phyloP scores from a whole-genome alignment of 1,140 invertebrate genomes.

The Drosophila nigrodunni region DNA sequence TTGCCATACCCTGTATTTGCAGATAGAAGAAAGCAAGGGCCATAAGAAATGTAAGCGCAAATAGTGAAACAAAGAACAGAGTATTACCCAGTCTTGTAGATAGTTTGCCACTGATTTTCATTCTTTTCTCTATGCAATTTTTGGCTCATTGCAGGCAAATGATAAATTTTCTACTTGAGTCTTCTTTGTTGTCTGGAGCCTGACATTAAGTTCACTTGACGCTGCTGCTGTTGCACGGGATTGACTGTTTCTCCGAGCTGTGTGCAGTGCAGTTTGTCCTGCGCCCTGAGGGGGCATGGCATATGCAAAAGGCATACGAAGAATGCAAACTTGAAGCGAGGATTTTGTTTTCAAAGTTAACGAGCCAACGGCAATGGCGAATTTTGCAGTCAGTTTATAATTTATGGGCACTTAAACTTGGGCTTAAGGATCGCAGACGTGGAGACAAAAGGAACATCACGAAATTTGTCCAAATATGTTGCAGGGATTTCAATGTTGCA shows the following conservation, averaged over 20 bases:
- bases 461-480: slow-evolving; percentile 39
- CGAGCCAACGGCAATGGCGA: slow-evolving; percentile 49
- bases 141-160: slow-evolving; percentile 47
- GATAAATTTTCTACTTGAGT: slow-evolving; percentile 46
- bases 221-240: slow-evolving; percentile 55
- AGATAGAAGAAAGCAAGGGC: background rate
- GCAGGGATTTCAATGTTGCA: slow-evolving; percentile 46
- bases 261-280: slow-evolving; percentile 42
- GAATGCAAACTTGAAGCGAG: slow-evolving; percentile 33
- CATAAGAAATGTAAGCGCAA: background rate
- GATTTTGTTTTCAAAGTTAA: slow-evolving; percentile 63
- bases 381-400: slow-evolving; percentile 68
- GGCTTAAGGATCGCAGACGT: slow-evolving; percentile 30
- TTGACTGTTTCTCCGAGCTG: slow-evolving; percentile 47
- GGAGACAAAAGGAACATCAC: slow-evolving; percentile 6
- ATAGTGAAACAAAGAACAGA: background rate
- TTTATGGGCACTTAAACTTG: slow-evolving; percentile 68
- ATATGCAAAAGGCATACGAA: slow-evolving; percentile 44
- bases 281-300: slow-evolving; percentile 31
- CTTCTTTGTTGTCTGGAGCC: slow-evolving; percentile 74
- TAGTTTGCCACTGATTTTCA: background rate
- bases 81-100: background rate
- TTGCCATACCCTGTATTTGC: slow-evolving; percentile 4
- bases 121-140: slow-evolving; percentile 20
- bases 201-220: slow-evolving; percentile 61